Conservation (phyloP, 2,888 invertebrate species). For the Callyntrura guangdongensis region DNA sequence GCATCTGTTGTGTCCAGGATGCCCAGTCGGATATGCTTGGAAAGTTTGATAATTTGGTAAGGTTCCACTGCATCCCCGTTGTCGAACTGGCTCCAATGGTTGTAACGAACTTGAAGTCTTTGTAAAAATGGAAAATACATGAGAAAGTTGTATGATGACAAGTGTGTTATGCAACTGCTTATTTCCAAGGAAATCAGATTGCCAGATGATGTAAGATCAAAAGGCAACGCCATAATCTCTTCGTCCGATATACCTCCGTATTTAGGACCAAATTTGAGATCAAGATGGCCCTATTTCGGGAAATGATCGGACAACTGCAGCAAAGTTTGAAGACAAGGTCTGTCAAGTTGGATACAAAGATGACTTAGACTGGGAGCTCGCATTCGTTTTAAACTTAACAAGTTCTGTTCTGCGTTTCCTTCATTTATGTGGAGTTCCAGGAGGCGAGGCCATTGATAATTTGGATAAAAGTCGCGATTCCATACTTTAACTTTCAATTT, state of each 20-base stretch:
- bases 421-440: background rate
- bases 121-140: slow-evolving; percentile 24
- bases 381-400: background rate
- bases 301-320: background rate
- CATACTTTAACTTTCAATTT: background rate
- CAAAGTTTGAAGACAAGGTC: slow-evolving; percentile 16
- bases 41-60: too few species aligned
- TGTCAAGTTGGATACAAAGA: background rate
- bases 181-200: background rate
- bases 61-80: background rate
- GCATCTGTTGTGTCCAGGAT: too few species aligned
- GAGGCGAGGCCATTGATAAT: background rate
- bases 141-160: background rate
- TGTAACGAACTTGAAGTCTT: background rate
- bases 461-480: background rate
- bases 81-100: background rate
- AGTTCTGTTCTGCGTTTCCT: background rate
- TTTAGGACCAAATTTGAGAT: slow-evolving; percentile 3
- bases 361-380: background rate
- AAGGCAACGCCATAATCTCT: background rate
- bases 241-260: background rate
- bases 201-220: background rate
- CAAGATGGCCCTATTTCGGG: background rate
- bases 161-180: background rate
- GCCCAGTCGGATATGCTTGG: too few species aligned